Base-by-base conservation (phyloP, 2,888 invertebrate genomes). In the Vanessa cardui region DNA sequence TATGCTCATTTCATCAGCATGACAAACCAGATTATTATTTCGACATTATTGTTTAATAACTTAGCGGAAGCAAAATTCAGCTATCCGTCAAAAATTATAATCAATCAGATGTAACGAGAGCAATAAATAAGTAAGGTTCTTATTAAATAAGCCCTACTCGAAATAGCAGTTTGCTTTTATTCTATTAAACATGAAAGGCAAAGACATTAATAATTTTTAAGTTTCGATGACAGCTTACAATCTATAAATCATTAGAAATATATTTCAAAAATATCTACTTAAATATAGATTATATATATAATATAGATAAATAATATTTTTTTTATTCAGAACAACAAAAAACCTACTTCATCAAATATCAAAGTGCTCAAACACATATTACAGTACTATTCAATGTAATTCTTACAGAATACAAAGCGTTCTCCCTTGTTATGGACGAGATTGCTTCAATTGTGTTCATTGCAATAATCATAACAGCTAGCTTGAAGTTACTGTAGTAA, bases 351-450 rank as follows among this genome's bases (percentile, higher is more conserved):
- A 39, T 12, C 39, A 39, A 39, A 39, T 39, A 39, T 12, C 39
- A 39, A 39, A 12, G 12, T 39, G 12, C 12, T 39, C 26, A 26
- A 52, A 15, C n/a, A 54, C 31, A 54, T 16, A 31, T 31, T 54
- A 54, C 26, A 54, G 31, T 54, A 16, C 26, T 16, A 54, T 54
- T 54, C 26, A 31, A 54, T 54, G 52, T 54, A 20, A 50, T 50
- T 54, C 52, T 54, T 26, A 54, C 52, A 39, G 56, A 56, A 33
- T 18, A 33, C 56, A 39, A 56, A 56, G 56, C 56, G 31, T 39
- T 39, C n/a, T 31, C 52, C 31, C 31, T 31, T 7, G 26, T 15
- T 16, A 16, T 7, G 21, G 16, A 54, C 18, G n/a, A 33, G 56
- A 56, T 56, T 39, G 56, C 9, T 18, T 18, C 56, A 56, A 56